Evolutionary conservation across 2,888 invertebrate species (phyloP), one percentile per base, ranked within the genome.

Genomic region (Heliconius ismenius): DNA sequence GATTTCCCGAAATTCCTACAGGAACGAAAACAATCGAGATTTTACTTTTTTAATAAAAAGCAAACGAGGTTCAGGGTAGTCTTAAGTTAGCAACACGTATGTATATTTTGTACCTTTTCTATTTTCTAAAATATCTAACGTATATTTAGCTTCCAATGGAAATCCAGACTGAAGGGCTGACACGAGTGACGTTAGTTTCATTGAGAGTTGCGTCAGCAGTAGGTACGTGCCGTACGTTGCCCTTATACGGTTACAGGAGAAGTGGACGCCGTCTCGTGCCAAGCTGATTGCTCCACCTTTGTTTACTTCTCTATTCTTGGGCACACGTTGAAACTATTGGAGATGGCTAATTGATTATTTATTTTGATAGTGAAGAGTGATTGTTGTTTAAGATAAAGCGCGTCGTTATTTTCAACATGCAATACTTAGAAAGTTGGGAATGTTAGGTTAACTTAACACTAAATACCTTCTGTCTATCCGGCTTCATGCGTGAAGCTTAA

Each of bases 161-260:
- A 58, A 39, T 11, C 49, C 49, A 60, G 65, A 36, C 72, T 60
- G 75, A 77, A 80, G 78, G 78, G 78, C 77, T 77, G 78, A 69
- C 77, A 78, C 67, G 24, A 74, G 72, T 82, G 81, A 83, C 81
- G 84, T 81, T 78, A 75, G 76, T 73, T 82, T 79, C 83, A 83
- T 84, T 83, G 78, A 84, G 77, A 28, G 72, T 69, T 81, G 77
- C 82, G 80, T 82, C 79, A 81, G 75, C 36, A 26, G 76, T n/a
- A n/a, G n/a, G n/a, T 75, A 74, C 58, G 75, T 39, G 67, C 15
- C 74, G 78, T 78, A 73, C 75, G 81, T 79, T 82, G 81, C 76
- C 83, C 82, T 82, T 80, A 82, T 83, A 83, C 79, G 83, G 83
- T 80, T 72, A 78, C 72, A 32, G 28, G 49, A 72, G 67, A 73